A percentile compares a stretch with the other conserved stretches of the same genome.
phyloP scores from a whole-genome alignment of 2,888 invertebrate genomes.

The Cerceris ruficornis region DNA sequence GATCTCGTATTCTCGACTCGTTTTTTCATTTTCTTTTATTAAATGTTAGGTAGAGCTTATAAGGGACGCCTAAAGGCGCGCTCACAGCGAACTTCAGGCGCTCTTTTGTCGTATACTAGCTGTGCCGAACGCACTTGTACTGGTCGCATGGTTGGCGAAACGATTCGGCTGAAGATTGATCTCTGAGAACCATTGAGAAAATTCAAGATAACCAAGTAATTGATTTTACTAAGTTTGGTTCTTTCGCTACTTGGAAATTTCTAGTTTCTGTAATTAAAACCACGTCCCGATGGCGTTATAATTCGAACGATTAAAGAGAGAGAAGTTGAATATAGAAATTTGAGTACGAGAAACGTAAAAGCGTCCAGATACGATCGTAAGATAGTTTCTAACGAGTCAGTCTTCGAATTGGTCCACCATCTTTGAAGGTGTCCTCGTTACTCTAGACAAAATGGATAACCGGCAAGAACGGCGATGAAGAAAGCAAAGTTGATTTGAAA shows the following conservation, averaged over 20 bases:
- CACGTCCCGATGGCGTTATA: not conserved
- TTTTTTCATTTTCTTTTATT: conserved; percentile 72
- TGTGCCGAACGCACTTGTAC: conserved; percentile 82
- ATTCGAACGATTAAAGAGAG: not conserved
- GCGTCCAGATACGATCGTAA: no score
- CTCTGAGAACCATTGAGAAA: conserved; percentile 17
- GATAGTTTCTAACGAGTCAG: no score
- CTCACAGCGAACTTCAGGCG: conserved; percentile 74
- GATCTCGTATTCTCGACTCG: conserved; percentile 63
- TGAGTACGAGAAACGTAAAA: no score
- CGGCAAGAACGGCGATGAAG: no score
- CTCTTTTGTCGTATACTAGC: conserved; percentile 81
- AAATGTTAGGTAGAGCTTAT: conserved; percentile 79
- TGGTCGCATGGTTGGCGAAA: conserved; percentile 76
- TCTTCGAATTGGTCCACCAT: no score
- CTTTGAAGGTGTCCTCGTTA: no score
- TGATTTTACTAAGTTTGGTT: not conserved
- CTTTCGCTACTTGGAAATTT: no score
- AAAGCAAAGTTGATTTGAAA: not conserved
- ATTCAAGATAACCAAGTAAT: not conserved
- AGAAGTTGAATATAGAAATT: no score
- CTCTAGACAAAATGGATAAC: no score
- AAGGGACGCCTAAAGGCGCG: conserved; percentile 72
- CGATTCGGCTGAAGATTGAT: conserved; percentile 70
- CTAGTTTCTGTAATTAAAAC: no score